phyloP scores from a whole-genome alignment of 2,888 invertebrate species.

The Helicoverpa assulta region DNA sequence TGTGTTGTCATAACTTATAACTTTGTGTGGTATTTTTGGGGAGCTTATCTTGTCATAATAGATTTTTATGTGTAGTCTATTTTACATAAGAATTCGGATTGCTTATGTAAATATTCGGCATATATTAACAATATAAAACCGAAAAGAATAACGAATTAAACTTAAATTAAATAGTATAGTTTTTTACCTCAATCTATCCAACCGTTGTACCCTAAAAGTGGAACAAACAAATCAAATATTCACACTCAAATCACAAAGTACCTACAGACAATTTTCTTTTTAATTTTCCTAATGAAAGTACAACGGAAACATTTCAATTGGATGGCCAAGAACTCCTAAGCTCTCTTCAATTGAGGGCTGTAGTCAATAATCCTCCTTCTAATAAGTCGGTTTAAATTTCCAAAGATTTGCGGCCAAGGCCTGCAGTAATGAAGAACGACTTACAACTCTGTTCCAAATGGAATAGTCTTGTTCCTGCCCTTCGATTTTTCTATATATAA shows the following conservation, averaged over 20 bases:
- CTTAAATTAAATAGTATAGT: no score
- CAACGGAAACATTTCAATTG: conserved; percentile 1
- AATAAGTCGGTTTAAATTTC: conserved; percentile 53
- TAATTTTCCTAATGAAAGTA: neutral
- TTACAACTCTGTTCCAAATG: conserved; percentile 65
- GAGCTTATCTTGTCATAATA: neutral
- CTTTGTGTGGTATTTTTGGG: conserved; percentile 10
- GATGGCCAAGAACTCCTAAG: conserved; percentile 26
- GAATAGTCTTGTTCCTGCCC: conserved; percentile 70
- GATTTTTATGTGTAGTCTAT: neutral
- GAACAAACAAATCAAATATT: no score
- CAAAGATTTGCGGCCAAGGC: conserved; percentile 47
- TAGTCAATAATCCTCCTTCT: conserved; percentile 44
- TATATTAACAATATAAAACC: no score
- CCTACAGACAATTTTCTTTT: no score
- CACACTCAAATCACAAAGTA: no score
- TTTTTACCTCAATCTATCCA: no score
- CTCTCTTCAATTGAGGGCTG: conserved; percentile 16
- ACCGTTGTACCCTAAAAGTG: no score
- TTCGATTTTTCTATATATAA: conserved; percentile 62
- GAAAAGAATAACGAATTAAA: no score
- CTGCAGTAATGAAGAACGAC: conserved; percentile 70
- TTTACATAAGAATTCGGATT: neutral
- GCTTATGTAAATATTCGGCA: no score
- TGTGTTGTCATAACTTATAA: conserved; percentile 35